Conservation (phyloP, 2,113 vertebrate genomes). For the Steatornis caripensis region DNA sequence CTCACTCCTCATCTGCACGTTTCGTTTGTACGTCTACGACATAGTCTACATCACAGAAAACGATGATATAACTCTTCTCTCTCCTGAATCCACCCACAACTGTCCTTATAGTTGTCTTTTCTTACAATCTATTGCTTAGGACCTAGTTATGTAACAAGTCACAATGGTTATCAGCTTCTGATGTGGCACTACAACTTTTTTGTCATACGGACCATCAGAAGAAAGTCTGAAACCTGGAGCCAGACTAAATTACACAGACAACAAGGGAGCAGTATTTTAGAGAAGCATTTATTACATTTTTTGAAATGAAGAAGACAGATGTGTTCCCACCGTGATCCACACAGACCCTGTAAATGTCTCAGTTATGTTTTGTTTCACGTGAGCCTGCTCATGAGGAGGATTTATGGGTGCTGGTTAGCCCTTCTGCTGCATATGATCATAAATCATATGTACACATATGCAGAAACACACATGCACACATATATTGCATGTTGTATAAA, state of each 20-base stretch:
- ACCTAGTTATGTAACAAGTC: neutral
- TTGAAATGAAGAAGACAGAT: neutral
- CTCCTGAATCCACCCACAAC: neutral
- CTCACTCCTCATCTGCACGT: neutral
- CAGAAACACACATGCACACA: neutral
- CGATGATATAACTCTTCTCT: neutral
- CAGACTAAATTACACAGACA: neutral
- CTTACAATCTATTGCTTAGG: neutral
- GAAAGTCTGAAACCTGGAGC: neutral
- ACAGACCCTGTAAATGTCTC: neutral
- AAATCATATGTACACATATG: neutral
- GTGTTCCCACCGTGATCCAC: neutral
- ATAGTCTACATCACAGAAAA: neutral
- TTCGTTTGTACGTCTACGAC: neutral
- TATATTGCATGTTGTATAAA: neutral
- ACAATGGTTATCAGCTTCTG: neutral
- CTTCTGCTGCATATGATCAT: neutral
- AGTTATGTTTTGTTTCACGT: neutral
- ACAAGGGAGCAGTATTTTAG: conserved; percentile 17
- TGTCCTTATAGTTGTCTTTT: neutral
- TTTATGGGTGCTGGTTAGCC: neutral
- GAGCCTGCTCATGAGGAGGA: neutral
- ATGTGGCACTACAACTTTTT: neutral
- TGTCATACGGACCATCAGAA: neutral
- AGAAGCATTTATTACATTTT: neutral